These are phyloP conservation scores for Cephus spinipes DNA, from an alignment of 2,888 invertebrate genomes.

Conservation along the genomic window DNA sequence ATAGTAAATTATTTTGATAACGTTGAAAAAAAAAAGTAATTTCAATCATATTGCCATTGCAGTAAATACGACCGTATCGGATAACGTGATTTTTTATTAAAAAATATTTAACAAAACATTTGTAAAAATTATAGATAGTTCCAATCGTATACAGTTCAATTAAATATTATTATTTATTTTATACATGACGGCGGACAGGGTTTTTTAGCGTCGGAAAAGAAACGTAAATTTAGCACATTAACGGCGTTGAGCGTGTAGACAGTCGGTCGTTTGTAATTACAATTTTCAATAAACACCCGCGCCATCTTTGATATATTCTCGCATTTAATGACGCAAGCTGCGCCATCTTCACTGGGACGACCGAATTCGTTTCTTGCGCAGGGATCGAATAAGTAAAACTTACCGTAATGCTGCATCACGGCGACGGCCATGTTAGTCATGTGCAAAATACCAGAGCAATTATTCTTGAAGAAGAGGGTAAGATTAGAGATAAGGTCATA, in stretches of 20 bases:
- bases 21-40: neutral
- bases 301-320: conserved; percentile 46
- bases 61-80: neutral
- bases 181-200: conserved; percentile 11
- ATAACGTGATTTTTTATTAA: neutral
- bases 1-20: neutral
- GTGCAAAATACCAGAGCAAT: conserved; percentile 71
- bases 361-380: conserved; percentile 67
- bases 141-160: neutral
- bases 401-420: conserved; percentile 69
- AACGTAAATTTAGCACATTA: conserved; percentile 48
- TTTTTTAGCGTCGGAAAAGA: conserved; percentile 41
- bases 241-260: conserved; percentile 56
- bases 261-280: conserved; percentile 46
- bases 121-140: neutral
- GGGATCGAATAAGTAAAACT: conserved; percentile 74
- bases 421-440: conserved; percentile 70
- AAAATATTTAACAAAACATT: neutral
- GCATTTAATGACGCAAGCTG: conserved; percentile 53
- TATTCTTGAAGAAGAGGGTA: conserved; percentile 71
- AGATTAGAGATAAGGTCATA: conserved; percentile 62
- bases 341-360: conserved; percentile 37
- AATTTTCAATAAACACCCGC: conserved; percentile 46
- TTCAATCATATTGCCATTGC: neutral
- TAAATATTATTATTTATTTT: conserved; percentile 6